Evolutionary conservation across 1,140 invertebrate genomes (phyloP).

Genomic region (Cyclargus thomasi): DNA sequence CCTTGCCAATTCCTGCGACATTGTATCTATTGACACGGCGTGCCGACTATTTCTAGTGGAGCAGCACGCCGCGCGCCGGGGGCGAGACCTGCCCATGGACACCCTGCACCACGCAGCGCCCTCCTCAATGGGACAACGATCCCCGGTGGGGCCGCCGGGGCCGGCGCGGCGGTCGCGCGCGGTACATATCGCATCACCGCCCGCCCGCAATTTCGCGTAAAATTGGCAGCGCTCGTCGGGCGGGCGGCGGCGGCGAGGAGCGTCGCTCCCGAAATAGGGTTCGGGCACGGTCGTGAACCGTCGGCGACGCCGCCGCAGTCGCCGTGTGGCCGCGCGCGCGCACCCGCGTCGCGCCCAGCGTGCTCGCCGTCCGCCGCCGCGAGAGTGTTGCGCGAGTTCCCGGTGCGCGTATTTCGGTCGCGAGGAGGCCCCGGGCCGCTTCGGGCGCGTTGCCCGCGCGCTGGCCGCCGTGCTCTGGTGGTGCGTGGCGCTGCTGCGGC

Average conservation of each 20-base stretch:
- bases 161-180: conserved; percentile 44
- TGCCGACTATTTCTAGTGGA: conserved; percentile 62
- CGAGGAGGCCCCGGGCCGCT: conserved; percentile 64
- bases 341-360: conserved; percentile 59
- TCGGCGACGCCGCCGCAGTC: conserved; percentile 63
- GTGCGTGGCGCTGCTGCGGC: conserved; percentile 72
- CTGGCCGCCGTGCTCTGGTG: conserved; percentile 72
- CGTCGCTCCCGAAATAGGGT: conserved; percentile 72
- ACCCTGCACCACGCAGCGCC: conserved; percentile 27
- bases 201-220: conserved; percentile 74
- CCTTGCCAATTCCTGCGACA: conserved; percentile 71
- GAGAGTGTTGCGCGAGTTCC: conserved; percentile 43
- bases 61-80: conserved; percentile 41
- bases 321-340: conserved; percentile 67
- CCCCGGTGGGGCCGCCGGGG: conserved; percentile 31
- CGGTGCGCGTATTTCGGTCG: conserved; percentile 67
- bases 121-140: conserved; percentile 52
- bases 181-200: conserved; percentile 73
- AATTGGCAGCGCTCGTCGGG: conserved; percentile 69
- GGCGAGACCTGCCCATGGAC: conserved; percentile 25
- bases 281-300: conserved; percentile 60
- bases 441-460: conserved; percentile 67
- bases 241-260: conserved; percentile 51
- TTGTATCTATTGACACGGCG: conserved; percentile 69
- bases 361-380: conserved; percentile 30